Percentiles rank a stretch among this genome's conserved stretches.
phyloP scores from a whole-genome alignment of 2,113 vertebrate species.

The Genyomyrus donnyi region DNA sequence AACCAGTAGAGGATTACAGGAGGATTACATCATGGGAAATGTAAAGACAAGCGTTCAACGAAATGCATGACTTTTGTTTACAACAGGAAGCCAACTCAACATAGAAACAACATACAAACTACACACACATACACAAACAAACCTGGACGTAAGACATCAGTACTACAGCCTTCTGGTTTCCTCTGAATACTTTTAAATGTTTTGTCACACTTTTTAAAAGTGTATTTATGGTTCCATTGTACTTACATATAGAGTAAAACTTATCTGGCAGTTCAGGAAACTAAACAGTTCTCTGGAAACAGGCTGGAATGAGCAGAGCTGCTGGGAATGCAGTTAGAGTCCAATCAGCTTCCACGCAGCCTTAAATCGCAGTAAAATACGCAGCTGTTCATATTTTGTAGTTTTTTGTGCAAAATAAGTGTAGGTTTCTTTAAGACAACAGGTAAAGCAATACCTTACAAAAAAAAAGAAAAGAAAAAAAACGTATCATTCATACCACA shows the following conservation, averaged over 20 bases:
- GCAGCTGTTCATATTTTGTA: not conserved
- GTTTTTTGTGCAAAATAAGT: not conserved
- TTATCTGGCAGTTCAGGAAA: not conserved
- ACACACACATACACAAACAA: not conserved
- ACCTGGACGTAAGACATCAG: not conserved
- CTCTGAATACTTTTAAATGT: not conserved
- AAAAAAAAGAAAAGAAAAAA: not conserved
- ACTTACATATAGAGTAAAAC: not conserved
- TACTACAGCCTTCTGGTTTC: not conserved
- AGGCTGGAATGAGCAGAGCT: not conserved
- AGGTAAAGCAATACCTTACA: not conserved
- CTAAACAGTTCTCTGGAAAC: not conserved
- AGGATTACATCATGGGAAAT: not conserved
- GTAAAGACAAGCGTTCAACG: not conserved
- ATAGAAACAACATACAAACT: not conserved
- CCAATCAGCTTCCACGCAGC: not conserved
- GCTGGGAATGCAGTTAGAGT: not conserved
- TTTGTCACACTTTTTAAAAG: not conserved
- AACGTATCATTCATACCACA: not conserved
- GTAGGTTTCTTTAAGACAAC: not conserved
- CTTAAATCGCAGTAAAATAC: not conserved
- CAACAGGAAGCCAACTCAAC: not conserved
- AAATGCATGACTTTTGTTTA: not conserved
- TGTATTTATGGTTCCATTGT: not conserved
- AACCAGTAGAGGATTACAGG: too few species aligned